Base-by-base conservation (phyloP, 2,888 invertebrate species). In the Flexamia atlantica region DNA sequence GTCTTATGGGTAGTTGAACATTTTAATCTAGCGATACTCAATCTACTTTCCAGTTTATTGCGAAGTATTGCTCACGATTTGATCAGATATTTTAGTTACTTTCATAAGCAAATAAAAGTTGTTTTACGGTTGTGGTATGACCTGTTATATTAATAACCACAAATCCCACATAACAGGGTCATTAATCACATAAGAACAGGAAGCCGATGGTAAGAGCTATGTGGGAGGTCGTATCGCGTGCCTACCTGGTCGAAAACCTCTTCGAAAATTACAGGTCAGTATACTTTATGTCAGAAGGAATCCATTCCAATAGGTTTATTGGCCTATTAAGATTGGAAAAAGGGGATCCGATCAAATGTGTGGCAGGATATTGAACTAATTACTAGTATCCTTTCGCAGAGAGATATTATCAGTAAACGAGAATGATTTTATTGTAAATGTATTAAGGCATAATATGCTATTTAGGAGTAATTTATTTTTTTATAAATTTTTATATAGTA, bases 141-240 rank as follows among this genome's bases (percentile, higher is more conserved):
- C n/a, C n/a, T n/a, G n/a, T n/a, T n/a, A n/a, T n/a, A n/a, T n/a
- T n/a, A n/a, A n/a, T n/a, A n/a, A n/a, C n/a, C n/a, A n/a, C n/a
- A n/a, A 36, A 46, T 7, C 46, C 12, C 23, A 3, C 17, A 57
- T 57, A 57, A 23, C 57, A 23, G 23, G 12, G 17, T 28, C 64
- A 64, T 64, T 30, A 64, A 57, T 57, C 57, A 23, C 25, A 57
- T 20, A 7, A 23, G 20, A 57, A 57, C 57, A 20, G 57, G 57
- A 57, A 57, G 53, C 20, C 53, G 20, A n/a, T 7, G 57, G 23
- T 3, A 12, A 7, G 28, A 30, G 20, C 53, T 23, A 1, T 53
- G 64, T 64, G 64, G 28, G 64, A n/a, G 64, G 64, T 17, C 64
- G 64, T 0, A 64, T 64, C 25, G 64, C 64, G 57, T 57, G 57